phyloP scores from a whole-genome alignment of 2,113 vertebrate species.

The Calidris pygmaea region DNA sequence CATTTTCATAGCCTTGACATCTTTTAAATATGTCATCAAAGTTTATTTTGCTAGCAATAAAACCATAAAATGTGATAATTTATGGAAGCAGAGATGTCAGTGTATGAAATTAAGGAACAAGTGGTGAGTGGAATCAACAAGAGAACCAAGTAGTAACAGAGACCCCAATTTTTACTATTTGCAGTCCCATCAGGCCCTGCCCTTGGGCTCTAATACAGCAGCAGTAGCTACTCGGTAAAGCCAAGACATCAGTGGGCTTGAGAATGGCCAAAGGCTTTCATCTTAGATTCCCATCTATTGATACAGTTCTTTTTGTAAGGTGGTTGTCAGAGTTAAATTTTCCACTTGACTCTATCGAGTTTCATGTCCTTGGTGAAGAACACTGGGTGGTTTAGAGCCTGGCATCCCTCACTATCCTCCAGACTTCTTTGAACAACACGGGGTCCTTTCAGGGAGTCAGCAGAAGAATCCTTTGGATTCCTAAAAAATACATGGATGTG shows the following conservation, averaged over 20 bases:
- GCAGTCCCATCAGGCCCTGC: neutral
- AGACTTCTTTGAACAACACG: neutral
- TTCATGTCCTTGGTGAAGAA: neutral
- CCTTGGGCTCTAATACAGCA: neutral
- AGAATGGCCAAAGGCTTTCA: neutral
- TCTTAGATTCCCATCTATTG: neutral
- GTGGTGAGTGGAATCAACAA: neutral
- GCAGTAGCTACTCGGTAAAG: neutral
- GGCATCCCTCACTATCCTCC: neutral
- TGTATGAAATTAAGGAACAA: constrained; percentile 24
- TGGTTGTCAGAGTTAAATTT: neutral
- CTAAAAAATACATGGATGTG: neutral
- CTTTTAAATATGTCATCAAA: constrained; percentile 15
- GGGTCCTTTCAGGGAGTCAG: neutral
- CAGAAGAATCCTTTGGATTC: neutral
- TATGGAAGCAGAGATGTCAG: constrained; percentile 1
- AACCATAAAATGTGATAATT: constrained; percentile 50
- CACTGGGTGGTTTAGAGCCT: neutral
- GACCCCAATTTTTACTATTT: neutral
- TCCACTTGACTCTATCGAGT: neutral
- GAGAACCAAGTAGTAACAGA: neutral
- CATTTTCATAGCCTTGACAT: constrained; percentile 30
- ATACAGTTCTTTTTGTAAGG: neutral
- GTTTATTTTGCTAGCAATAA: constrained; percentile 31
- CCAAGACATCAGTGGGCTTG: neutral